Base-by-base conservation (phyloP, 2,113 vertebrate species). In the Pedetes capensis region DNA sequence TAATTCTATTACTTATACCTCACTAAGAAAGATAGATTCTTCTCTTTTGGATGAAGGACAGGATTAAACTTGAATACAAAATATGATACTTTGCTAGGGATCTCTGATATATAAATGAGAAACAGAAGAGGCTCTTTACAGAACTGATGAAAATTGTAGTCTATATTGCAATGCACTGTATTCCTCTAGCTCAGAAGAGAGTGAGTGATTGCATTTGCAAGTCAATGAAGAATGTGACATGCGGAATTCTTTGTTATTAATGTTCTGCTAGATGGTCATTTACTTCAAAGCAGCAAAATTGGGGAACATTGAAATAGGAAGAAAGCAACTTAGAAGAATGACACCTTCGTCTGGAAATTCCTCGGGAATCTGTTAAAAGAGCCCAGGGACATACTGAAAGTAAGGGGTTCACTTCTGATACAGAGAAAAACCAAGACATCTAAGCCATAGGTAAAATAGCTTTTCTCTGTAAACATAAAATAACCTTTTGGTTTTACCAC, bases 201-300 rank as follows among this genome's bases (percentile, higher is more conserved):
- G n/a, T 53, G 53, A 91, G 75, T 88, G 86, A 95, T 95, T 96
- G 37, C 87, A 96, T 96, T 94, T 95, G 80, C 79, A 94, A 97
- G 89, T 97, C 91, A 96, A 94, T 94, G 86, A 92, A 64, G 37
- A 80, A 25, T 82, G 11, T 68, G 51, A 63, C 68, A 81, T 44
- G 68, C 69, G 64, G 72, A 79, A 85, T 74, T 57, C 69, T 95
- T 89, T 89, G 78, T 75, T 93, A 87, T 91, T 94, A 93, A 93
- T 91, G 44, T 80, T 94, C 64, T 92, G 37, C 37, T 81, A 12
- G 18, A 92, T 94, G 71, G 66, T 44, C 79, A 85, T 93, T 96
- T 91, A 80, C 89, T 47, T 91, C 64, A 84, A 93, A 89, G 18
- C 29, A 61, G 59, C 22, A 91, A 71, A 53, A 37, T 93, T 68